Evolutionary conservation across 37 sponge, comb jelly and placozoan genomes (phyloP).

Genomic region (Amphimedon queenslandica): DNA sequence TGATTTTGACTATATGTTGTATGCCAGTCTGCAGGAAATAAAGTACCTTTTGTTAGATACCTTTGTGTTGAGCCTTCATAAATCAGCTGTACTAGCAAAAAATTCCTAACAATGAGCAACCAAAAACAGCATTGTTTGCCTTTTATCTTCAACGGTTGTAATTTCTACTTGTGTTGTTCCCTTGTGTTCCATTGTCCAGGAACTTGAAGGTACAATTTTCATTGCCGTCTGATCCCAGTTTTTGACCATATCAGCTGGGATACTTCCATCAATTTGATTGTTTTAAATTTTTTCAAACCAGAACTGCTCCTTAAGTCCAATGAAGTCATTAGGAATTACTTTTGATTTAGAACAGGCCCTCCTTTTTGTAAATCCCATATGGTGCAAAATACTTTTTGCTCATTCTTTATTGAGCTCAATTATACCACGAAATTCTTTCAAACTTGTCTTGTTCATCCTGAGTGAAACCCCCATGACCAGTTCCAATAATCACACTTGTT

Average conservation of each 20-base stretch:
- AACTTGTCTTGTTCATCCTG: not conserved
- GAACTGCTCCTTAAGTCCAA: conserved; percentile 33
- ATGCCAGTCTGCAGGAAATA: conserved; percentile 53
- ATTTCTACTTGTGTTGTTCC: conserved; percentile 48
- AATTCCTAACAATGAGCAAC: conserved; percentile 38
- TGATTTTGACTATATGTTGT: conserved; percentile 38
- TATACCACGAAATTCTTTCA: not conserved
- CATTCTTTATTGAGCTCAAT: conserved; percentile 42
- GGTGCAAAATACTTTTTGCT: conserved; percentile 33
- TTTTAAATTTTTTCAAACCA: conserved; percentile 23
- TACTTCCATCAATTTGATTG: conserved; percentile 53
- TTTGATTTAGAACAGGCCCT: conserved; percentile 49
- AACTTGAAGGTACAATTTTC: conserved; percentile 44
- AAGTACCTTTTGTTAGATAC: conserved; percentile 17
- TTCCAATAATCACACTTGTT: not conserved
- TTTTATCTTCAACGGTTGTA: conserved; percentile 48
- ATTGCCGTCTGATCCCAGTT: conserved; percentile 71
- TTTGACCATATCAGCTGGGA: conserved; percentile 41
- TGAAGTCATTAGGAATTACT: conserved; percentile 30
- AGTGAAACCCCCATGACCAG: not conserved
- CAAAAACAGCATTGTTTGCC: conserved; percentile 55
- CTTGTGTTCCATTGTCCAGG: conserved; percentile 51
- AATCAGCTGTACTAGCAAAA: conserved; percentile 49
- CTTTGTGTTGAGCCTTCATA: conserved; percentile 44
- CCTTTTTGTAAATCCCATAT: conserved; percentile 60